Percentiles rank a stretch among this genome's conserved stretches.
Evolutionary conservation across 1,140 invertebrate species (phyloP).

Genomic region (Drosophila punjabiensis): DNA sequence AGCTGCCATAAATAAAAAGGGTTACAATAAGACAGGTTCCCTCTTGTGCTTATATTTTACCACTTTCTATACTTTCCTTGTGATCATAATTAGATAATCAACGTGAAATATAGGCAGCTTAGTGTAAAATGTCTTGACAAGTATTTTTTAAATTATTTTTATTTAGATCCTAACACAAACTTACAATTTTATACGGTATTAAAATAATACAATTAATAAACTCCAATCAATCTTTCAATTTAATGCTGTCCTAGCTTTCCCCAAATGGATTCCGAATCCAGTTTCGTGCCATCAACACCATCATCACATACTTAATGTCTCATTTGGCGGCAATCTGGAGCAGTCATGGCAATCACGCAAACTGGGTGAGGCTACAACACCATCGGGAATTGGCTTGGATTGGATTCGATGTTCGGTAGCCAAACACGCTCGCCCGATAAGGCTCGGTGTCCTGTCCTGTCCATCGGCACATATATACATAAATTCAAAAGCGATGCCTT

Average conservation of each 20-base stretch:
- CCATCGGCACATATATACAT: not conserved
- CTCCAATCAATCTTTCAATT: not conserved
- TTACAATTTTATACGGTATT: constrained; percentile 4
- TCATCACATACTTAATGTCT: constrained; percentile 33
- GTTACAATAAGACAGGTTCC: not conserved
- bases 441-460: constrained; percentile 3
- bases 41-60: not conserved
- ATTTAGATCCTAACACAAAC: constrained; percentile 2
- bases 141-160: not conserved
- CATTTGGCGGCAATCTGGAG: constrained; percentile 35
- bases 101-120: not conserved
- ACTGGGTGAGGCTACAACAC: constrained; percentile 38
- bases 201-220: not conserved
- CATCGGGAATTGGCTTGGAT: constrained; percentile 14
- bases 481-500: constrained; percentile 11
- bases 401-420: constrained; percentile 3
- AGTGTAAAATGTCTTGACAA: not conserved
- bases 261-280: not conserved
- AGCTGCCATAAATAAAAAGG: not conserved
- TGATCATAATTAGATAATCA: constrained; percentile 5
- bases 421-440: constrained; percentile 31
- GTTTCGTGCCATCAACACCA: constrained; percentile 29
- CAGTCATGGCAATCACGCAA: constrained; percentile 30
- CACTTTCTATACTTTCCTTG: not conserved
- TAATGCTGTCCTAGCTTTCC: not conserved